Conservation (phyloP, 2,797 vertebrate genomes). For the Gadopsis marmoratus region DNA sequence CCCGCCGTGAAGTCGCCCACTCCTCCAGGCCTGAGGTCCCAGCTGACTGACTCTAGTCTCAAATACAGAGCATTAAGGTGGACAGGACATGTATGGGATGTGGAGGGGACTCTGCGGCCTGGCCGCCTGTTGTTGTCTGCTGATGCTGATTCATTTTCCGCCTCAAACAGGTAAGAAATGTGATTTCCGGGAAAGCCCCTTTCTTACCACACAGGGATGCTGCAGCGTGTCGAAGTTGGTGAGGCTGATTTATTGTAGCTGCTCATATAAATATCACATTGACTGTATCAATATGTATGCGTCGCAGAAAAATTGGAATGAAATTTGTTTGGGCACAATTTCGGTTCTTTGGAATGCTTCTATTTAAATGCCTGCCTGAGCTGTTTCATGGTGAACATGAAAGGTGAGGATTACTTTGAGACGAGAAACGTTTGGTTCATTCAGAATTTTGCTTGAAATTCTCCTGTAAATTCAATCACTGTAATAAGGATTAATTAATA, state of each 20-base stretch:
- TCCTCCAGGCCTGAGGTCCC: neutral
- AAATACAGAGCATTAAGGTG: neutral
- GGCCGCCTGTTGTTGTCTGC: conserved; percentile 61
- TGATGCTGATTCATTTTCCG: conserved; percentile 65
- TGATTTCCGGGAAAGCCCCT: neutral
- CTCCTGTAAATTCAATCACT: rapidly evolving
- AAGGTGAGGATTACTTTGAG: neutral
- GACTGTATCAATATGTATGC: neutral
- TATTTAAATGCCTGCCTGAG: neutral
- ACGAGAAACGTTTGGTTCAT: neutral
- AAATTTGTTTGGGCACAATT: neutral
- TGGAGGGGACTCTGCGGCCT: conserved; percentile 46
- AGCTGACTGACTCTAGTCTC: neutral
- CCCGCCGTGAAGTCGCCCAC: neutral
- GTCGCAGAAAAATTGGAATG: rapidly evolving
- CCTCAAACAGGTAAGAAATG: conserved; percentile 69
- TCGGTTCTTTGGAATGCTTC: neutral
- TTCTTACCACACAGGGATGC: neutral
- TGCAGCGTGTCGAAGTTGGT: neutral
- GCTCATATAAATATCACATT: neutral
- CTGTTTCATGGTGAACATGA: neutral
- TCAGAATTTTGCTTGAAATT: too few species aligned
- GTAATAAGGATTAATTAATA: neutral
- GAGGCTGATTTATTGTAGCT: neutral
- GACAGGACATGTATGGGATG: conserved; percentile 57